phyloP scores from a whole-genome alignment of 2,888 invertebrate species.

The Parnassius mnemosyne region DNA sequence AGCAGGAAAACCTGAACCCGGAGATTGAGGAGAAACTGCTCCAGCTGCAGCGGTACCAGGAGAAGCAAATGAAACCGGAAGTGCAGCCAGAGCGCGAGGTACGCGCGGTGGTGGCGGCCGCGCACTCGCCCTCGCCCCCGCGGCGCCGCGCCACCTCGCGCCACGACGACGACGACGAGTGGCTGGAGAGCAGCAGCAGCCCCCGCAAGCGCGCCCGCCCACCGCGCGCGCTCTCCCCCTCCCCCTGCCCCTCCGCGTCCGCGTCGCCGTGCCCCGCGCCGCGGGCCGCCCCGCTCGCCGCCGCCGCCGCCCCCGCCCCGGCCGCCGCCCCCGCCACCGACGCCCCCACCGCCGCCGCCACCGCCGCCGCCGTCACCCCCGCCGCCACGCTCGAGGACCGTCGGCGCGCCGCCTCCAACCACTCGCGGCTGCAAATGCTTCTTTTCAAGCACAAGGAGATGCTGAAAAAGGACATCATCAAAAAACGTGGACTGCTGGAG shows the following conservation, averaged over 20 bases:
- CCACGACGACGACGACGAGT: slow-evolving; percentile 69
- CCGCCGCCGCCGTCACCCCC: slow-evolving; percentile 24
- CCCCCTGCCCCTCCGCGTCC: slow-evolving; percentile 35
- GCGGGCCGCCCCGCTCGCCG: slow-evolving; percentile 27
- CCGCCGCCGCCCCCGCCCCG: slow-evolving; percentile 24
- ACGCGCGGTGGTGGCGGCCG: slow-evolving; percentile 38
- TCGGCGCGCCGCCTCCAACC: slow-evolving; percentile 78
- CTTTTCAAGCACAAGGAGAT: slow-evolving; percentile 94
- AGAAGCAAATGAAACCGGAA: slow-evolving; percentile 86
- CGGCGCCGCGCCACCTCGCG: slow-evolving; percentile 55
- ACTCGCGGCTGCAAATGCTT: slow-evolving; percentile 85
- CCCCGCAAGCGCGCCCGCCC: slow-evolving; percentile 54
- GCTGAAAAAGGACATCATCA: slow-evolving; percentile 95
- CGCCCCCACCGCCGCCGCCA: slow-evolving; percentile 30
- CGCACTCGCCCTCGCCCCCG: slow-evolving; percentile 49
- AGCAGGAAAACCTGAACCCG: slow-evolving; percentile 94
- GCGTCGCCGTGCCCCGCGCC: slow-evolving; percentile 38
- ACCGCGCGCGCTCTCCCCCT: slow-evolving; percentile 29
- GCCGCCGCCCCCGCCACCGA: slow-evolving; percentile 32
- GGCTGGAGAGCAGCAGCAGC: slow-evolving; percentile 63
- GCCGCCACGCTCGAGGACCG: slow-evolving; percentile 58
- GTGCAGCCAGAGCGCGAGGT: slow-evolving; percentile 59
- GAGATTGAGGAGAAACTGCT: slow-evolving; percentile 95
- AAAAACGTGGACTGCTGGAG: slow-evolving; percentile 93
- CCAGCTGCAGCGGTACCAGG: slow-evolving; percentile 92